Percentiles rank a stretch among this genome's conserved stretches.
Conservation (phyloP, 1,140 invertebrate species). For the Brachionus rubens region DNA sequence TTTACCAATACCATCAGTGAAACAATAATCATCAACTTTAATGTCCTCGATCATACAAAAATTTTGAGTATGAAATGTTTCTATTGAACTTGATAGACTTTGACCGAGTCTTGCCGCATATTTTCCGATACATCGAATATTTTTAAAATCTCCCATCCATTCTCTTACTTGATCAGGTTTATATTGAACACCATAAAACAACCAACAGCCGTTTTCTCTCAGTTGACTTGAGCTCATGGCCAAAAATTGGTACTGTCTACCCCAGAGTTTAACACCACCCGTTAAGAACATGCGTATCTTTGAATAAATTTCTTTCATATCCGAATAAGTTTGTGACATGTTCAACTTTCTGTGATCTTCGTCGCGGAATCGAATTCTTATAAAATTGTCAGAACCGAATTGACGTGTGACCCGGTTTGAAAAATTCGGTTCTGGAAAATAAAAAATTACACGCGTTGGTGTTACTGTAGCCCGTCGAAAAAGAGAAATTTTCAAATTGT, state of each 20-base stretch:
- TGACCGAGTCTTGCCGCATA: conserved; percentile 39
- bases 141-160: conserved; percentile 33
- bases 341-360: neutral
- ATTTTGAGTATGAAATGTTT: neutral
- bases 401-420: neutral
- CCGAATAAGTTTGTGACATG: neutral
- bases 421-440: conserved; percentile 17
- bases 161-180: neutral
- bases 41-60: conserved; percentile 32
- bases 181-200: neutral
- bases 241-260: conserved; percentile 6
- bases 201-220: conserved; percentile 13
- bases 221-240: neutral
- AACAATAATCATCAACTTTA: conserved; percentile 48
- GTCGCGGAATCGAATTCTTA: conserved; percentile 22
- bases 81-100: conserved; percentile 14
- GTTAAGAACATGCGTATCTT: neutral
- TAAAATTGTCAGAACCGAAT: neutral
- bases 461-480: conserved; percentile 1
- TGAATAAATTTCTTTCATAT: neutral
- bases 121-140: conserved; percentile 8
- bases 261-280: neutral
- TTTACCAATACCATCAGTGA: conserved; percentile 52
- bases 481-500: neutral
- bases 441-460: conserved; percentile 3